Evolutionary conservation across 2,888 invertebrate species (phyloP), one percentile per base, ranked within the genome.

Genomic region (Chironomus tentans): DNA sequence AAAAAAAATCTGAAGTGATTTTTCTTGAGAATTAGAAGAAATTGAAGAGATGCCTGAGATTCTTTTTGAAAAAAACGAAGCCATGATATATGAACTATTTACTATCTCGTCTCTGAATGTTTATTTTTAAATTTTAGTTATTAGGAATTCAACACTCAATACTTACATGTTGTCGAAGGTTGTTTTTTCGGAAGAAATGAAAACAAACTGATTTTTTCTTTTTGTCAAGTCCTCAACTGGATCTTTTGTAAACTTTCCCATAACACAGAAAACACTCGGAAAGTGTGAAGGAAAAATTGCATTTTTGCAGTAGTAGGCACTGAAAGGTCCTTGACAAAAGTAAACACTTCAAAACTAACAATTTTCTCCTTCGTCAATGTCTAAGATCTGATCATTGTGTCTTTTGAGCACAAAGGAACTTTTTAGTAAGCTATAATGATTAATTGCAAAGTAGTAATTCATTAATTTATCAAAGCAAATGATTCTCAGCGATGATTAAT

Each of bases 21-120:
- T 72, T 72, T 72, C 72, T 72, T 50, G 38, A 46, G 72, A 72
- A 62, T 72, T 72, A 72, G 72, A 28, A 21, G 18, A n/a, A 56
- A 61, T 22, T n/a, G 62, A 46, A 61, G 22, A 50, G 21, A 28
- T 50, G 50, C 24, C 38, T 38, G 38, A 38, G 38, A 38, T 70
- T 38, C 50, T 38, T n/a, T 24, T n/a, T 13, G 38, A 38, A 38
- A 28, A 4, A 38, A 38, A 10, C 10, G 1, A 38, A 38, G 38
- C 2, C 38, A 38, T 38, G 38, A 38, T 38, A 38, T 2, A 38
- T 38, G 38, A 38, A 38, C 5, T 28, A 28, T 28, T n/a, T n/a
- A n/a, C n/a, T n/a, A n/a, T n/a, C n/a, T n/a, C n/a, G n/a, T n/a
- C n/a, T 28, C 10, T 15, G 4, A 18, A 38, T 72, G 72, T 72